A percentile compares a stretch with the other conserved stretches of the same genome.
Evolutionary conservation across 2,888 invertebrate genomes (phyloP).

Genomic region (Philonicus albiceps): DNA sequence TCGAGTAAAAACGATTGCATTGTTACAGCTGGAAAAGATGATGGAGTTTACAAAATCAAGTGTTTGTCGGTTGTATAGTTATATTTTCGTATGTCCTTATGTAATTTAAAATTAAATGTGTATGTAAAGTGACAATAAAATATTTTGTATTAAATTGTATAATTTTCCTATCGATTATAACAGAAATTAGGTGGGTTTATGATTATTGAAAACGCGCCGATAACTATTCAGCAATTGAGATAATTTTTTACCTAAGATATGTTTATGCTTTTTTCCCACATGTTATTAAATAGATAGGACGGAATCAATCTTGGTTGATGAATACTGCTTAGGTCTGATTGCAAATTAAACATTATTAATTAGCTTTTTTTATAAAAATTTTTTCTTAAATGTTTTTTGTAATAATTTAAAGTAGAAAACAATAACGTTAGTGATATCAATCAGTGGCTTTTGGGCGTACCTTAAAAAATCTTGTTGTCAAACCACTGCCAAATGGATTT

Average conservation of each 20-base stretch:
- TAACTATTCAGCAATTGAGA: neutral
- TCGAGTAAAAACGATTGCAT: conserved; percentile 46
- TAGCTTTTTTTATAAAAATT: neutral
- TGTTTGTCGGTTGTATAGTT: conserved; percentile 48
- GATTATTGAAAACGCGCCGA: neutral
- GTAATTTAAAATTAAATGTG: neutral
- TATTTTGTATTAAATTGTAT: neutral
- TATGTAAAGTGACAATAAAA: conserved; percentile 11
- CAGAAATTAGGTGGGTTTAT: neutral
- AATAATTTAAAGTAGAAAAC: neutral
- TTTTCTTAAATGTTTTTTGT: neutral
- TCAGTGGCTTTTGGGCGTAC: neutral
- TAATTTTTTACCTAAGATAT: too few species aligned
- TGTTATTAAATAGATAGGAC: too few species aligned
- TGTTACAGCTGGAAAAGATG: conserved; percentile 51
- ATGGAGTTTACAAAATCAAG: conserved; percentile 50
- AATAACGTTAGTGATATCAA: neutral
- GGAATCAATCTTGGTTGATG: too few species aligned
- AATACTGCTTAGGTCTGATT: too few species aligned
- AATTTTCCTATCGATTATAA: neutral
- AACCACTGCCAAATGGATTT: conserved; percentile 70
- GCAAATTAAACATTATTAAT: neutral
- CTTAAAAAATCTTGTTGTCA: conserved; percentile 67
- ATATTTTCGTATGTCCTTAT: neutral
- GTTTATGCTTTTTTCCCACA: too few species aligned